Evolutionary conservation across 1,140 invertebrate species (phyloP), one percentile per base, ranked within the genome.

Genomic region (Drosophila sp.): DNA sequence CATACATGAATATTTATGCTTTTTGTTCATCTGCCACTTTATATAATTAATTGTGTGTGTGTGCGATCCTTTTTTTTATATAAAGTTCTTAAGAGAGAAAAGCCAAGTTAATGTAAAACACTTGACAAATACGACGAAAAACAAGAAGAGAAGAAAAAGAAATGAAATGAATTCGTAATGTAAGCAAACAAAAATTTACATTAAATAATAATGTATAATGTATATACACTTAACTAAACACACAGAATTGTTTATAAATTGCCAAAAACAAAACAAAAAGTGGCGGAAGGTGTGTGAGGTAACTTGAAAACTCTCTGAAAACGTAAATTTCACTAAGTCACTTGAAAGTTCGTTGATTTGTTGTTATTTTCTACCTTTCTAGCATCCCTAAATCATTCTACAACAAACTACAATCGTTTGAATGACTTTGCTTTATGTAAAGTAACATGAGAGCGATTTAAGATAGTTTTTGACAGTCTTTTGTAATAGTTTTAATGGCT

Each of bases 181-280:
- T 50, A 50, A 50, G 44, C 35, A 41, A 58, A 41, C 35, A 41
- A 58, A 41, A 70, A 23, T 76, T 76, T 76, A 76, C 41, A 76
- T 57, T 35, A 60, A 60, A 60, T 76, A 76, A 76, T 50, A 50
- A 50, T 50, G 44, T 84, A 77, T 78, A 75, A 75, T 79, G 75
- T 82, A 86, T 78, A 81, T 81, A 85, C 60, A 78, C 81, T 50
- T 55, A 55, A 64, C 23, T 64, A 30, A 62, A 62, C 41, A 29
- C 7, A 50, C 17, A 17, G 17, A 25, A 50, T 50, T 8, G 23
- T 7, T 47, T 47, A 25, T 47, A 7, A 47, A 47, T 23, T 47
- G 0, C 6, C 4, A 17, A 17, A 17, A 17, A 17, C 0, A 0
- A 17, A 17, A 17, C 17, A 17, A 17, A 17, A 17, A 17, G 17